These are phyloP conservation scores for Drosophila trapezifrons DNA, from an alignment of 1,140 invertebrate species.

Conservation along the genomic window DNA sequence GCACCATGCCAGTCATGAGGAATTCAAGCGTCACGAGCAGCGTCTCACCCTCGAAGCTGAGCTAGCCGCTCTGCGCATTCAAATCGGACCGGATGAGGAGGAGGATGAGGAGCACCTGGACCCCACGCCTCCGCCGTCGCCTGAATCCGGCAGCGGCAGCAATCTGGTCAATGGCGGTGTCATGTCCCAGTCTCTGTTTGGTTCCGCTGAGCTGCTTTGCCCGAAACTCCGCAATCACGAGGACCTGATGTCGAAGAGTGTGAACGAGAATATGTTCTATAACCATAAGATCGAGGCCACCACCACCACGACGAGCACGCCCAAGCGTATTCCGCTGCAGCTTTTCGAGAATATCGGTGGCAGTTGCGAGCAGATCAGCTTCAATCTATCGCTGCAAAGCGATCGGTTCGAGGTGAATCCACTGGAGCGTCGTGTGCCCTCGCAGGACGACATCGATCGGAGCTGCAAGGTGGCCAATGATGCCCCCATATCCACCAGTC, in stretches of 20 bases:
- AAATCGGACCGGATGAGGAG: conserved; percentile 57
- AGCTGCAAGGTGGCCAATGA: conserved; percentile 94
- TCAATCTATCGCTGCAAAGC: conserved; percentile 78
- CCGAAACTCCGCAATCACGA: conserved; percentile 72
- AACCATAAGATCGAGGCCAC: conserved; percentile 80
- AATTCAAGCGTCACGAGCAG: conserved; percentile 90
- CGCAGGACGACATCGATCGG: conserved; percentile 93
- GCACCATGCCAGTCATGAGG: conserved; percentile 91
- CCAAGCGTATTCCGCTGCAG: conserved; percentile 71
- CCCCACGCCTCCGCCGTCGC: conserved; percentile 20
- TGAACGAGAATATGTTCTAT: conserved; percentile 87
- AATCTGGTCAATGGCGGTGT: conserved; percentile 72
- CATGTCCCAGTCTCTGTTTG: conserved; percentile 83
- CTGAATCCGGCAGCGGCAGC: conserved; percentile 15
- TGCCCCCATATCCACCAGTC: conserved; percentile 88
- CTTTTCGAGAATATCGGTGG: conserved; percentile 59
- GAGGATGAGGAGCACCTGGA: conserved; percentile 12
- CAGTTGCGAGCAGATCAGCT: conserved; percentile 71
- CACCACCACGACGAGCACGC: conserved; percentile 75
- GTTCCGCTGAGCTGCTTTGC: conserved; percentile 77
- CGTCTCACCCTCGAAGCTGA: conserved; percentile 85
- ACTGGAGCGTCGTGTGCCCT: conserved; percentile 86
- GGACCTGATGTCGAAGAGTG: conserved; percentile 87
- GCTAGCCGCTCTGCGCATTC: conserved; percentile 59
- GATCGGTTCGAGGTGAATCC: conserved; percentile 86